Conservation (phyloP, 1,140 invertebrate species). For the Tetranychus cinnabarinus region DNA sequence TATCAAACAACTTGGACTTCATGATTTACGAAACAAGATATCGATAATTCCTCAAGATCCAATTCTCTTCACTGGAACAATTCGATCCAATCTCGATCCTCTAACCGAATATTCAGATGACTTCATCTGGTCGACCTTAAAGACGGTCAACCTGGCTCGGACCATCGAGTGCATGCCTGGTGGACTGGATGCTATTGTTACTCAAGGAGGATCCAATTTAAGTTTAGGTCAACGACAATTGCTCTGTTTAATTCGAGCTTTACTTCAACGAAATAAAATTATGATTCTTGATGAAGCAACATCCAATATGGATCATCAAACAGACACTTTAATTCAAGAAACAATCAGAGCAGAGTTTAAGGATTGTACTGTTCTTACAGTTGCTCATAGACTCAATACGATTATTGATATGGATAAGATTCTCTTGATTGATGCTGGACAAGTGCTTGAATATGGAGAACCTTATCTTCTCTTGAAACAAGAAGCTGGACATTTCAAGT, state of each 20-base stretch:
- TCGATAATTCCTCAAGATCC: slow-evolving; percentile 38
- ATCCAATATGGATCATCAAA: slow-evolving; percentile 69
- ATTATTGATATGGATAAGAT: slow-evolving; percentile 54
- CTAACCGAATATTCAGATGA: slow-evolving; percentile 14
- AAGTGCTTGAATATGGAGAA: background rate
- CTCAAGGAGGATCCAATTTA: slow-evolving; percentile 33
- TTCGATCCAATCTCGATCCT: slow-evolving; percentile 20
- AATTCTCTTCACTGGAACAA: slow-evolving; percentile 22
- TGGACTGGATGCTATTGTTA: slow-evolving; percentile 16
- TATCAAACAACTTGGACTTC: slow-evolving; percentile 15
- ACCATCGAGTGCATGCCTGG: slow-evolving; percentile 10
- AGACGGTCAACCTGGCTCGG: slow-evolving; percentile 14
- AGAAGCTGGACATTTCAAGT: background rate
- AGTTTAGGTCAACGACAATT: slow-evolving; percentile 53
- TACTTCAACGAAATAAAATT: slow-evolving; percentile 65
- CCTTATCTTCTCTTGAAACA: background rate
- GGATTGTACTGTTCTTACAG: slow-evolving; percentile 64
- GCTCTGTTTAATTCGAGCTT: slow-evolving; percentile 57
- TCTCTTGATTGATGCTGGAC: slow-evolving; percentile 4
- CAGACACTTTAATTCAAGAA: slow-evolving; percentile 59
- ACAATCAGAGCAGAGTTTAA: slow-evolving; percentile 55
- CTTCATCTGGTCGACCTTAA: slow-evolving; percentile 17
- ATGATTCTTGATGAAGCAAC: slow-evolving; percentile 88
- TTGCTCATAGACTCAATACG: slow-evolving; percentile 69
- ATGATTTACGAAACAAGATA: slow-evolving; percentile 11